Conservation (phyloP, 2,888 invertebrate genomes). For the Diarsia dahlii region DNA sequence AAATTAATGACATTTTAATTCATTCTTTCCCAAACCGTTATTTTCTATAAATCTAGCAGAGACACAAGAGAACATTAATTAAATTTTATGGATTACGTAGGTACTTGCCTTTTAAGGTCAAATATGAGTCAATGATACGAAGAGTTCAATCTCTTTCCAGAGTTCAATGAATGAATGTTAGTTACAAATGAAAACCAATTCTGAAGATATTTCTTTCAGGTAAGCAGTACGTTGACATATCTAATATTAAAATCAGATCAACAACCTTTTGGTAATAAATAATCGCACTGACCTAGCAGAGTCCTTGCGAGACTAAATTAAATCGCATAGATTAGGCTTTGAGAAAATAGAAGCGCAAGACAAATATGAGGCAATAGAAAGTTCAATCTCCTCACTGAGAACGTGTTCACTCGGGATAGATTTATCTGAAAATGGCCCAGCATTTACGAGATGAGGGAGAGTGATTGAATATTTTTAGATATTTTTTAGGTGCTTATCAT, state of each 20-base stretch:
- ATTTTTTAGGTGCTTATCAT: constrained; percentile 41
- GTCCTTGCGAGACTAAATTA: constrained; percentile 48
- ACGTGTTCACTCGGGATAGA: constrained; percentile 39
- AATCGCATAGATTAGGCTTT: constrained; percentile 39
- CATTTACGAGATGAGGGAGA: constrained; percentile 11
- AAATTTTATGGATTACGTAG: background rate
- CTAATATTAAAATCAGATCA: constrained; percentile 27
- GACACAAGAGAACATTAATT: background rate
- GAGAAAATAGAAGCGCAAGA: constrained; percentile 54
- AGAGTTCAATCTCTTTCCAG: background rate
- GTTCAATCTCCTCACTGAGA: constrained; percentile 55
- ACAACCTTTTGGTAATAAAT: constrained; percentile 22
- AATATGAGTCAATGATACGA: constrained; percentile 4
- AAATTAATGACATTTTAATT: background rate
- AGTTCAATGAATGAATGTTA: background rate
- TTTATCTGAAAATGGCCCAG: constrained; percentile 37
- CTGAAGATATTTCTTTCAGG: background rate
- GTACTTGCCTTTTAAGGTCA: background rate
- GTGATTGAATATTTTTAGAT: constrained; percentile 21
- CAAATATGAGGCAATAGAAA: constrained; percentile 62
- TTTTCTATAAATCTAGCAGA: background rate
- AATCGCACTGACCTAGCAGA: constrained; percentile 8
- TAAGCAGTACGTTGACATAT: constrained; percentile 4
- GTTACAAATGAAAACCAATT: background rate
- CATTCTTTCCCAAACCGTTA: background rate